A percentile compares a stretch with the other conserved stretches of the same genome.
These are phyloP conservation scores for Calosoma granatense DNA, from an alignment of 1,140 invertebrate species.

Conservation along the genomic window DNA sequence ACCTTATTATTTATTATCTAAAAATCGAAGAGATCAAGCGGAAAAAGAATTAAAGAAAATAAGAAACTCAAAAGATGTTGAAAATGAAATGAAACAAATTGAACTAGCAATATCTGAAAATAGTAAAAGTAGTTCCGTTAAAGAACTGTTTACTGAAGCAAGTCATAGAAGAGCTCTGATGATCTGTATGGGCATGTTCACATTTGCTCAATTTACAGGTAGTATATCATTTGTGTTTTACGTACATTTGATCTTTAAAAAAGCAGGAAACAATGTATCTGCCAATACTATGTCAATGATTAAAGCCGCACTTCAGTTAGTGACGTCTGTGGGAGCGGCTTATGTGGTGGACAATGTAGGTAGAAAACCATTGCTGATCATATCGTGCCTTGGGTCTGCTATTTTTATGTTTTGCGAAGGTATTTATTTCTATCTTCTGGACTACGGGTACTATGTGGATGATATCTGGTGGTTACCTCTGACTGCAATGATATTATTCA, in stretches of 20 bases:
- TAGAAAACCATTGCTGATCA: neutral
- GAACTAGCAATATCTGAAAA: neutral
- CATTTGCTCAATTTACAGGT: neutral
- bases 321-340: neutral
- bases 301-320: neutral
- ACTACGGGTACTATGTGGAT: neutral
- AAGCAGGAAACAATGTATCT: neutral
- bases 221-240: neutral
- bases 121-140: neutral
- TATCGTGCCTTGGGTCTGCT: neutral
- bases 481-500: neutral
- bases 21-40: neutral
- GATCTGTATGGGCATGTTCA: neutral
- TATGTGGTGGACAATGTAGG: neutral
- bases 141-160: neutral
- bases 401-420: neutral
- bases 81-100: neutral
- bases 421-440: neutral
- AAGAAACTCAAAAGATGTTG: neutral
- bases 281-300: neutral
- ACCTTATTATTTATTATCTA: neutral
- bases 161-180: neutral
- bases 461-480: neutral
- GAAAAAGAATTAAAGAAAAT: neutral
- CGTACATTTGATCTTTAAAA: neutral